Evolutionary conservation across 2,888 invertebrate species (phyloP), one percentile per base, ranked within the genome.

Genomic region (Hirtodrosophila duncani): DNA sequence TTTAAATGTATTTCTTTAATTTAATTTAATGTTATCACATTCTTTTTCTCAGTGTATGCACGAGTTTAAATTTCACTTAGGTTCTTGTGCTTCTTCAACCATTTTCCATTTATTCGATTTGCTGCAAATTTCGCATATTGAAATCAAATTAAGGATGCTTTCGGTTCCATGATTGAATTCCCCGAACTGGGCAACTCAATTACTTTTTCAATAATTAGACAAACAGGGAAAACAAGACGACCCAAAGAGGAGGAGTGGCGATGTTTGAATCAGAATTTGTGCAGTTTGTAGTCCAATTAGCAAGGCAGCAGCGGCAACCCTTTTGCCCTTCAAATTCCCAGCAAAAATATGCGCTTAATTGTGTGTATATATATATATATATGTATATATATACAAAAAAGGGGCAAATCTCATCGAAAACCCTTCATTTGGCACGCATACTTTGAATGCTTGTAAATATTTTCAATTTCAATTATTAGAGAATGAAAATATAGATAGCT

Each of bases 271-370:
- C n/a, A n/a, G n/a, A n/a, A n/a, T n/a, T n/a, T n/a, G n/a, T n/a
- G n/a, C n/a, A n/a, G n/a, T 41, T 42, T 14, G 20, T 51, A 14
- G 34, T 55, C 78, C 72, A 74, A 74, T 74, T 74, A 74, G 63
- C 34, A 37, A 9, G 13, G 36, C n/a, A n/a, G n/a, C n/a, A 17
- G 2, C 29, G 16, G 14, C 37, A 43, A 57, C 46, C 55, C 59
- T 42, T 62, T 59, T 44, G 33, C 48, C 6, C 21, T 6, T 20
- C 24, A 9, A 67, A 72, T 64, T 52, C 52, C 9, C 39, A 30
- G 48, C n/a, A n/a, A 64, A 77, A 77, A 77, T 72, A 62, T 72
- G 72, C 70, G 74, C 63, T 74, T 74, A 78, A 72, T 72, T 72
- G 67, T 66, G 63, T 66, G 48, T 39, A 44, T 48, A 50, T 18